These are phyloP conservation scores for Goniozus legneri DNA, from an alignment of 1,140 invertebrate species.

Conservation along the genomic window DNA sequence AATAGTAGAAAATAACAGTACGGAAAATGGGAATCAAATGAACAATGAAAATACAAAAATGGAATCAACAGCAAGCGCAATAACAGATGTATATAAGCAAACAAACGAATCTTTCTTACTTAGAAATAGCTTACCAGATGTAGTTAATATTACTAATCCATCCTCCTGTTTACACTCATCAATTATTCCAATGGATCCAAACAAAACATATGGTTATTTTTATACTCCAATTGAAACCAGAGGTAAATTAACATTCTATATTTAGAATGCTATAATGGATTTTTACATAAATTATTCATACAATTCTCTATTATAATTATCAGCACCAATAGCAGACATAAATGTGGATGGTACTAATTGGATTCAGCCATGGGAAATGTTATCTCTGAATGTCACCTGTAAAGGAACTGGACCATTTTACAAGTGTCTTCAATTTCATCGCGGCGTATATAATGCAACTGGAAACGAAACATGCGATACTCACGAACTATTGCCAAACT, in stretches of 20 bases:
- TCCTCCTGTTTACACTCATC: constrained; percentile 62
- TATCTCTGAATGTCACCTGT: constrained; percentile 68
- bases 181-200: constrained; percentile 59
- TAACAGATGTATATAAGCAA: too few species aligned
- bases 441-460: constrained; percentile 71
- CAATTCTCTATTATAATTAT: constrained; percentile 32
- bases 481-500: constrained; percentile 46
- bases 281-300: background rate
- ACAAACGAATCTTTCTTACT: background rate
- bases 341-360: constrained; percentile 70
- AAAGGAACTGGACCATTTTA: constrained; percentile 67
- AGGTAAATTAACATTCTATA: constrained; percentile 52
- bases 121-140: background rate
- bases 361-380: constrained; percentile 73
- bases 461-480: constrained; percentile 70
- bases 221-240: constrained; percentile 59
- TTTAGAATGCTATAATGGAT: background rate
- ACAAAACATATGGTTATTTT: constrained; percentile 73
- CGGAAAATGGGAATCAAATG: too few species aligned
- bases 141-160: constrained; percentile 35
- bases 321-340: constrained; percentile 66
- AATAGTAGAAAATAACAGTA: too few species aligned
- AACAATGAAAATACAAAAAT: too few species aligned
- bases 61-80: too few species aligned
- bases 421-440: constrained; percentile 62